A percentile compares a stretch with the other conserved stretches of the same genome.
These are phyloP conservation scores for Pterostichus madidus DNA, from an alignment of 2,888 invertebrate genomes.

Conservation along the genomic window DNA sequence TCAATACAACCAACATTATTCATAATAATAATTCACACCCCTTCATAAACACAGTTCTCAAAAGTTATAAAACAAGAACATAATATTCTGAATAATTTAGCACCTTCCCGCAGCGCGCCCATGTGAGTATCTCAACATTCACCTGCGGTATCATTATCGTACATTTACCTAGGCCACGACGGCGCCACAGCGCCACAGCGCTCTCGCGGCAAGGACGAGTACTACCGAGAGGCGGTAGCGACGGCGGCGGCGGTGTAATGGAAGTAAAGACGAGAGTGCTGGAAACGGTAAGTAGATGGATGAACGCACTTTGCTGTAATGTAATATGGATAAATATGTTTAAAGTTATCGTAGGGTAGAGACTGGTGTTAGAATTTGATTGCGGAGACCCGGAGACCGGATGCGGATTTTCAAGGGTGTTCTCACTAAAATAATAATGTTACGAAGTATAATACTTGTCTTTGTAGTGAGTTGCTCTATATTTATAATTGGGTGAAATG, in stretches of 20 bases:
- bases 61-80: constrained; percentile 25
- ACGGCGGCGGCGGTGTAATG: constrained; percentile 3
- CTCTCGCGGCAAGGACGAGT: background rate
- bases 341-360: constrained; percentile 28
- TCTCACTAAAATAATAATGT: background rate
- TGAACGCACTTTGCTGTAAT: constrained; percentile 48
- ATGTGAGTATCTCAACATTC: constrained; percentile 6
- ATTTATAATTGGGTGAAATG: no score
- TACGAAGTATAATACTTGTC: background rate
- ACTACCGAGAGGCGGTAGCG: constrained; percentile 2
- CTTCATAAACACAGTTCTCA: constrained; percentile 17
- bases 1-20: background rate
- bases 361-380: constrained; percentile 26
- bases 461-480: no score
- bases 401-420: background rate
- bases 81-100: constrained; percentile 24
- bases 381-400: background rate
- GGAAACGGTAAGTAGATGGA: constrained; percentile 31
- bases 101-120: background rate
- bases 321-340: constrained; percentile 51
- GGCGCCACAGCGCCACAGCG: constrained; percentile 8
- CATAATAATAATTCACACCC: background rate
- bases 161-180: constrained; percentile 43
- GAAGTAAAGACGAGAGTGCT: constrained; percentile 28
- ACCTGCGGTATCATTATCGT: constrained; percentile 62